phyloP scores from a whole-genome alignment of 2,113 vertebrate species.

The Cyphomyrus discorhynchus region DNA sequence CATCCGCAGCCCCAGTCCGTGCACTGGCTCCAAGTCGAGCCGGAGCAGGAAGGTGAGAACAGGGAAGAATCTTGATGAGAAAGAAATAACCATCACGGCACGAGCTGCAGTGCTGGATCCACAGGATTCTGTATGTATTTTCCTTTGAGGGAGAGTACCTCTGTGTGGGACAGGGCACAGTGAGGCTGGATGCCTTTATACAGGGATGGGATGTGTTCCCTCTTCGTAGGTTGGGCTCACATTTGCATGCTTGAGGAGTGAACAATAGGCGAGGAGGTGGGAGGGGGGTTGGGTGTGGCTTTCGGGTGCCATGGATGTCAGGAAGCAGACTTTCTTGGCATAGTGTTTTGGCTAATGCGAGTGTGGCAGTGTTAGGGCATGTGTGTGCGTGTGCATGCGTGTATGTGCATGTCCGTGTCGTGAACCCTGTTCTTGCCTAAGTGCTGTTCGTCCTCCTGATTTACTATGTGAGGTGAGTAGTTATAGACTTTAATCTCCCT shows the following conservation, averaged over 20 bases:
- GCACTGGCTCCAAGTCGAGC: constrained; percentile 16
- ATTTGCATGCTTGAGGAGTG: constrained; percentile 36
- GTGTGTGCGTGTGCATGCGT: background rate
- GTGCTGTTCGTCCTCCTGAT: background rate
- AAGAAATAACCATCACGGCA: constrained; percentile 18
- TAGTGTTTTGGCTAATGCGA: constrained; percentile 28
- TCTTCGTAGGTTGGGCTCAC: constrained; percentile 23
- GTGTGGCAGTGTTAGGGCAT: constrained; percentile 10
- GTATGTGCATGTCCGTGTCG: background rate
- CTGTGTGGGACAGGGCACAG: constrained; percentile 34
- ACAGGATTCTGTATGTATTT: background rate
- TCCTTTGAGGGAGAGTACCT: constrained; percentile 17
- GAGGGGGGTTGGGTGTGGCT: constrained; percentile 38
- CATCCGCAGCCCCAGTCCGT: constrained; percentile 1
- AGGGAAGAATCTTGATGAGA: background rate
- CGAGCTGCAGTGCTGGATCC: background rate
- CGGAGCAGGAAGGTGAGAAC: constrained; percentile 39
- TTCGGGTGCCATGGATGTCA: constrained; percentile 17
- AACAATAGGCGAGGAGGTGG: constrained; percentile 37
- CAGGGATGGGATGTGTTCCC: constrained; percentile 34
- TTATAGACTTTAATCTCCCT: constrained; percentile 9
- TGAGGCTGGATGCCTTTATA: constrained; percentile 59
- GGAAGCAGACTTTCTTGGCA: constrained; percentile 19
- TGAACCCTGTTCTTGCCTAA: background rate
- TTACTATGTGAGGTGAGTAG: constrained; percentile 17